phyloP scores from a whole-genome alignment of 2,113 vertebrate species.

The Phodopus roborovskii region DNA sequence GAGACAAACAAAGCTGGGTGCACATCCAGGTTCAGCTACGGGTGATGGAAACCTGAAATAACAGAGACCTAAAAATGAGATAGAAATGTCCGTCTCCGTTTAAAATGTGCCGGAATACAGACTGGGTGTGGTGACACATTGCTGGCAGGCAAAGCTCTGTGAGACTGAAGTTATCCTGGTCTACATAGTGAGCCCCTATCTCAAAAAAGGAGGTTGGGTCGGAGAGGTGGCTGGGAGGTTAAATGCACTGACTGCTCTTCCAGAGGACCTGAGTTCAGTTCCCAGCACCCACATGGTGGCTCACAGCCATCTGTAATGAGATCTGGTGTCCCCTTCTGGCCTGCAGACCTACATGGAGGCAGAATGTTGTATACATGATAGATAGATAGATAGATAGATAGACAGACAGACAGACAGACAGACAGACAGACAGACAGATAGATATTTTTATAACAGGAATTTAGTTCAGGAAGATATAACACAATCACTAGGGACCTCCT shows the following conservation, averaged over 20 bases:
- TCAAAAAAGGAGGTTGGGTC: background rate
- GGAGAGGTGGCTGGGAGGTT: no score
- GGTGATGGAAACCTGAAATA: background rate
- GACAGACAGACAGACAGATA: accelerated
- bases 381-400: no score
- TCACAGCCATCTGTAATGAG: no score
- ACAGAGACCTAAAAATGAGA: background rate
- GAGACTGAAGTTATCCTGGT: background rate
- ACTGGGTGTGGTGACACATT: no score
- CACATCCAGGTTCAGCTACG: background rate
- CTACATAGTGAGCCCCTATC: background rate
- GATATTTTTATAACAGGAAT: background rate
- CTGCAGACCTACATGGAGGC: no score
- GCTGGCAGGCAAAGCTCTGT: background rate
- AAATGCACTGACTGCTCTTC: no score
- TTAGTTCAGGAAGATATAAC: background rate
- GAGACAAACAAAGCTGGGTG: background rate
- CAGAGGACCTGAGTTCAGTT: no score
- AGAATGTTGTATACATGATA: background rate
- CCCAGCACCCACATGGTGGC: no score
- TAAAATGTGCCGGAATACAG: background rate
- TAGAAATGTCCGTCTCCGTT: background rate
- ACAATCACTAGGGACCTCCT: background rate
- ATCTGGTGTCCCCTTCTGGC: no score
- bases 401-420: no score